Evolutionary conservation across 2,888 invertebrate genomes (phyloP).

Genomic region (Meliscaeva auricollis): DNA sequence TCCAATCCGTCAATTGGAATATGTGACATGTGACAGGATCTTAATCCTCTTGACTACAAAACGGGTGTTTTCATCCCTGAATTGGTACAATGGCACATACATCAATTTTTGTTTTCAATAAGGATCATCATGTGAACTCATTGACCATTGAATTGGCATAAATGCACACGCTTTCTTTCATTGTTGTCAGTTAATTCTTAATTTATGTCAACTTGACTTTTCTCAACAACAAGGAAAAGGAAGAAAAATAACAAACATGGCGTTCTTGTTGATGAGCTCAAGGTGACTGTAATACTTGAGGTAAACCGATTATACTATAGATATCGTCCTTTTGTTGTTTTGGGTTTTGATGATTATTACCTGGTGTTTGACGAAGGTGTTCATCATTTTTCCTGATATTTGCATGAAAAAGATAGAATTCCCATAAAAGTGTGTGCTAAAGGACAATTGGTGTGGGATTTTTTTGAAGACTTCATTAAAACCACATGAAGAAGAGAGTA

Average conservation of each 20-base stretch:
- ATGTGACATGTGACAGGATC: slow-evolving; percentile 72
- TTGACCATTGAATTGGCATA: slow-evolving; percentile 46
- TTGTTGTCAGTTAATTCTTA: slow-evolving; percentile 61
- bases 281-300: slow-evolving; percentile 36
- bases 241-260: slow-evolving; percentile 62
- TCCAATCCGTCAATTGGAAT: slow-evolving; percentile 74
- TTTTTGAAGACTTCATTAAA: slow-evolving; percentile 60
- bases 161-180: slow-evolving; percentile 35
- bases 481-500: slow-evolving; percentile 31
- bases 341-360: slow-evolving; percentile 39
- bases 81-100: background rate
- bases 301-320: slow-evolving; percentile 37
- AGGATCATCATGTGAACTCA: slow-evolving; percentile 49
- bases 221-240: slow-evolving; percentile 22
- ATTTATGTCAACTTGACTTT: slow-evolving; percentile 74
- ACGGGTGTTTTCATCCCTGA: slow-evolving; percentile 44
- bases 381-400: slow-evolving; percentile 56
- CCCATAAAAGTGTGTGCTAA: slow-evolving; percentile 12
- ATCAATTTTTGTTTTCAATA: background rate
- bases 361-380: slow-evolving; percentile 70
- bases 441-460: slow-evolving; percentile 31
- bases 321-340: slow-evolving; percentile 34
- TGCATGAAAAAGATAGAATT: slow-evolving; percentile 42
- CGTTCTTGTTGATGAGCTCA: slow-evolving; percentile 19
- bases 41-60: slow-evolving; percentile 61